Conservation (phyloP, 2,113 vertebrate genomes). For the Aldabrachelys gigantea region DNA sequence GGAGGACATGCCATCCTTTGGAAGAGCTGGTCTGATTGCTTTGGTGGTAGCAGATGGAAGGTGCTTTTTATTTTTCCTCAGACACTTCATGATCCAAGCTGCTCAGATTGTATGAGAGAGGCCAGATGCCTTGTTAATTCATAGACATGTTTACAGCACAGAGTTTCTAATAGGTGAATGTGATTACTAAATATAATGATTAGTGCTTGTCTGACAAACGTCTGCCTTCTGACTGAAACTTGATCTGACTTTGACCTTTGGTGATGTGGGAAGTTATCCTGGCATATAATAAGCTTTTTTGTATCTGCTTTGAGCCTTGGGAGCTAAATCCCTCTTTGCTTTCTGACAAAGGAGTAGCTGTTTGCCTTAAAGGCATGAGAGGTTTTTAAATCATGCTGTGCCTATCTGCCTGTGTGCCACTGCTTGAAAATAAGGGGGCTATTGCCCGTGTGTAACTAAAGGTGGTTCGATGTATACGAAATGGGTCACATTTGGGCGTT, state of each 20-base stretch:
- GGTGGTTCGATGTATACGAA: background rate
- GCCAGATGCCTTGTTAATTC: constrained; percentile 82
- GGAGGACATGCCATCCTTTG: constrained; percentile 52
- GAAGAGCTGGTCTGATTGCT: constrained; percentile 76
- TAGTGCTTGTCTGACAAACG: constrained; percentile 78
- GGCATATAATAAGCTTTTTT: constrained; percentile 46
- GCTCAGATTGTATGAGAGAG: constrained; percentile 79
- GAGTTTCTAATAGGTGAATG: constrained; percentile 80
- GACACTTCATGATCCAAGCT: constrained; percentile 80
- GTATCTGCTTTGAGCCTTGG: background rate
- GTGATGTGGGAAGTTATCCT: constrained; percentile 61
- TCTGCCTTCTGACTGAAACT: constrained; percentile 77
- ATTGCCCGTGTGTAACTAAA: fast-evolving
- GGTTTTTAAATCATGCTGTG: background rate
- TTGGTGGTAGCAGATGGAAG: constrained; percentile 80
- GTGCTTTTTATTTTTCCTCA: constrained; percentile 79
- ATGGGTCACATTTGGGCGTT: background rate
- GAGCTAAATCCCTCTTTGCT: constrained; percentile 28
- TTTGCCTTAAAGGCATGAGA: background rate
- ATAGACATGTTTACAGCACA: constrained; percentile 78
- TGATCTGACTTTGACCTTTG: constrained; percentile 77
- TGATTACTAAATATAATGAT: constrained; percentile 80
- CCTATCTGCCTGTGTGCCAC: background rate
- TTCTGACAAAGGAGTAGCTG: background rate
- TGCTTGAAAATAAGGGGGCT: background rate